A percentile compares a stretch with the other conserved stretches of the same genome.
Evolutionary conservation across 2,797 vertebrate species (phyloP).

Genomic region (Smutsia temminckii): DNA sequence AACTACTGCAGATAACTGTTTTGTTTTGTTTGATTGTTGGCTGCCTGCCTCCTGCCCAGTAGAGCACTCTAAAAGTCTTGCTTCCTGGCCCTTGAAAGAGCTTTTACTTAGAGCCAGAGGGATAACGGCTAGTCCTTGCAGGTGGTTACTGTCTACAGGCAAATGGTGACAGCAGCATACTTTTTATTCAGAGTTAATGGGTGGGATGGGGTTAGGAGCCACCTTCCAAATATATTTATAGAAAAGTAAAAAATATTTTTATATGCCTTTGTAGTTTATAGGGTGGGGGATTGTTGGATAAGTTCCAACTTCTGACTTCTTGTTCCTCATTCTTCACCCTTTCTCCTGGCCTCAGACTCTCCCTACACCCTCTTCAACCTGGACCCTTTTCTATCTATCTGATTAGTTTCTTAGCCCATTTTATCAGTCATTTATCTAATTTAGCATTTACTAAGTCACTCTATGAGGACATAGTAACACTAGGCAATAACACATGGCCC

Average conservation of each 20-base stretch:
- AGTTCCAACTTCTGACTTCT: not conserved
- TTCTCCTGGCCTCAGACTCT: not conserved
- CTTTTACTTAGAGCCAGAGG: not conserved
- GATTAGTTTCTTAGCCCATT: not conserved
- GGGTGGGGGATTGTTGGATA: not conserved
- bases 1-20: not conserved
- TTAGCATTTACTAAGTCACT: not conserved
- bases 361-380: not conserved
- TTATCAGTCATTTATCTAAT: not conserved
- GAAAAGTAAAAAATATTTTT: not conserved
- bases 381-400: not conserved
- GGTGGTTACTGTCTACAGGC: not conserved
- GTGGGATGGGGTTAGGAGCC: not conserved
- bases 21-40: not conserved
- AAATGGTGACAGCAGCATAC: not conserved
- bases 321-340: not conserved
- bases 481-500: not conserved
- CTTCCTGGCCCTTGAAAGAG: not conserved
- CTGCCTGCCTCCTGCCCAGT: not conserved
- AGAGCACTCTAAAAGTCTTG: not conserved
- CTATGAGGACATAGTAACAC: not conserved
- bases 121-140: not conserved
- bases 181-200: not conserved
- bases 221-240: constrained; percentile 34
- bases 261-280: not conserved